phyloP scores from a whole-genome alignment of 2,888 invertebrate species.

The Eugnorisma glareosa region DNA sequence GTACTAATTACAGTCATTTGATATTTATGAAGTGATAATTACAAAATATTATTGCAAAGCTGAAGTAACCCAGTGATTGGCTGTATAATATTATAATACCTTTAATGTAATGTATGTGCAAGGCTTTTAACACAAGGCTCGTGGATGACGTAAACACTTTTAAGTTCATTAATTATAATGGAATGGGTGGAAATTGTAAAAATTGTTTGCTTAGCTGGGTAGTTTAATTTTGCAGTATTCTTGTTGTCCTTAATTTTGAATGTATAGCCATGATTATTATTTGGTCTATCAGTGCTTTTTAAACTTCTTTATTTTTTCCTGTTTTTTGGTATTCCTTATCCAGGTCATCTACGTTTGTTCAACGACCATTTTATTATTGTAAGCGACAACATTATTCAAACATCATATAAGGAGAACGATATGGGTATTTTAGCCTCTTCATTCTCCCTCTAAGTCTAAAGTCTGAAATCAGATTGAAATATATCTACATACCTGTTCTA shows the following conservation, averaged over 20 bases:
- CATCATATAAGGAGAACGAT: neutral
- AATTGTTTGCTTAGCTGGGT: slow-evolving; percentile 18
- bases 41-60: slow-evolving; percentile 43
- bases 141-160: slow-evolving; percentile 50
- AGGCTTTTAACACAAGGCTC: slow-evolving; percentile 61
- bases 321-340: neutral
- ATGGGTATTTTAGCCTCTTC: neutral
- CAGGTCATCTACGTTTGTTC: neutral
- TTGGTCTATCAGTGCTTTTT: neutral
- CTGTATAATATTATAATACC: slow-evolving; percentile 45
- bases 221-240: neutral
- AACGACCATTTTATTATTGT: neutral
- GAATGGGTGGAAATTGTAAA: slow-evolving; percentile 21
- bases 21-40: slow-evolving; percentile 47
- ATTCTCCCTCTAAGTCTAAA: neutral
- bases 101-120: slow-evolving; percentile 50
- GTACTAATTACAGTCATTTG: slow-evolving; percentile 37
- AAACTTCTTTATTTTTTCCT: too few relatives aligned
- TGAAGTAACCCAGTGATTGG: slow-evolving; percentile 45
- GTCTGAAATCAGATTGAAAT: neutral
- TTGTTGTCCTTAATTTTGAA: neutral
- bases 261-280: too few relatives aligned
- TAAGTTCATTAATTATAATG: slow-evolving; percentile 55
- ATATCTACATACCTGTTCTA: neutral
- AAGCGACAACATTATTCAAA: neutral